Evolutionary conservation across 2,888 invertebrate genomes (phyloP).

Genomic region (Ophion slaviceki): DNA sequence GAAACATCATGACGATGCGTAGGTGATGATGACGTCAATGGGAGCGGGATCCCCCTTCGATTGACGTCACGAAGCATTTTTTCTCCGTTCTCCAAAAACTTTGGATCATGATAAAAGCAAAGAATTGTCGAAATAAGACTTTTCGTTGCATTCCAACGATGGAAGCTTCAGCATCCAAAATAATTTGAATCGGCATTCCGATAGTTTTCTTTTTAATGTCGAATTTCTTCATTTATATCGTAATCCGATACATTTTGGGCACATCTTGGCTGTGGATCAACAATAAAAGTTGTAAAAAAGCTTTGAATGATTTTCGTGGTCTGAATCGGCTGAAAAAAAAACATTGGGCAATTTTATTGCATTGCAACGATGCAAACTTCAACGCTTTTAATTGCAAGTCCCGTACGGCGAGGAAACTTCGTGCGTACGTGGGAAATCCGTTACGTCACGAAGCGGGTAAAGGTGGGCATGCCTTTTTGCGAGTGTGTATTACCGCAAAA

Average conservation of each 20-base stretch:
- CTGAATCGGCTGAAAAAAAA: no score
- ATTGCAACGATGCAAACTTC: no score
- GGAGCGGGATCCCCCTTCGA: neutral
- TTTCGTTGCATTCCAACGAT: neutral
- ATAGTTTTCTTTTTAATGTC: neutral
- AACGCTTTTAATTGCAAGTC: no score
- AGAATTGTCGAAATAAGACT: neutral
- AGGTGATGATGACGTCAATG: neutral
- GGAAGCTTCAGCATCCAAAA: neutral
- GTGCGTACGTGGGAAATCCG: no score
- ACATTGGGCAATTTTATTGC: no score
- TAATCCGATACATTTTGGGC: neutral
- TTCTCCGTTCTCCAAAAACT: neutral
- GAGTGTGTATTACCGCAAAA: no score
- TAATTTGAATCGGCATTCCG: neutral
- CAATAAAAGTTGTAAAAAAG: no score
- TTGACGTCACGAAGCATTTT: neutral
- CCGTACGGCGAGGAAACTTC: no score
- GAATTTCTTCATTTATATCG: neutral
- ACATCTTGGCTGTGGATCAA: no score
- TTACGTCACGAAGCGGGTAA: no score
- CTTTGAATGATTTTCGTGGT: no score
- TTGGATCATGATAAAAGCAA: neutral
- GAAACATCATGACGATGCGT: neutral
- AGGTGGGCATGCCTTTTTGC: no score